phyloP scores from a whole-genome alignment of 37 sponge, comb jelly and placozoan species.

The Mnemiopsis leidyi region DNA sequence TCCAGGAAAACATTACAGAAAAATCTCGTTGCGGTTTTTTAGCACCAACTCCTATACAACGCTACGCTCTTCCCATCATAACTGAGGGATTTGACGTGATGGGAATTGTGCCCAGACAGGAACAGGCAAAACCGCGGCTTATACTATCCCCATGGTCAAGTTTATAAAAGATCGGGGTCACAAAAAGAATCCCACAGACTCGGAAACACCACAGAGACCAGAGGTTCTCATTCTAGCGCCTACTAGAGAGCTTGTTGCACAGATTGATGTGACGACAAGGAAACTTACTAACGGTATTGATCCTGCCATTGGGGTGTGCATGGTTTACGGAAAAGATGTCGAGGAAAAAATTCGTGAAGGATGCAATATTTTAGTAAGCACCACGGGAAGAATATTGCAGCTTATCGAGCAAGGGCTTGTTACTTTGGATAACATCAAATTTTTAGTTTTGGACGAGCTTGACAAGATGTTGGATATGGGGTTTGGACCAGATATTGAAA shows the following conservation, averaged over 20 bases:
- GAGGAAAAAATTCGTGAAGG: conserved; percentile 73
- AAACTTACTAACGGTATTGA: not conserved
- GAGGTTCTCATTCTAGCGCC: not conserved
- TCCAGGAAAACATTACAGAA: not conserved
- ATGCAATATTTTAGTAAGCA: conserved; percentile 83
- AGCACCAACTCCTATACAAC: not conserved
- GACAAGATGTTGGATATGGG: conserved; percentile 98
- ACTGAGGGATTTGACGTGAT: not conserved
- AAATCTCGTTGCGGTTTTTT: not conserved
- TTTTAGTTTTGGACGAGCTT: conserved; percentile 87
- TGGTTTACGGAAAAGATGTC: not conserved
- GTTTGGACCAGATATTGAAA: conserved; percentile 75
- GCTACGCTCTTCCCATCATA: not conserved
- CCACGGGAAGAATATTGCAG: conserved; percentile 85
- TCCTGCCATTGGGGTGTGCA: not conserved
- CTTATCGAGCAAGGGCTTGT: conserved; percentile 79
- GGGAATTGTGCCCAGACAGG: not conserved
- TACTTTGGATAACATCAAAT: conserved; percentile 66
- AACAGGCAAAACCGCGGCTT: not conserved
- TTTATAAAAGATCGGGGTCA: not conserved
- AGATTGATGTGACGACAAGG: not conserved
- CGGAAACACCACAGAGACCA: not conserved
- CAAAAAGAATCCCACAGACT: not conserved
- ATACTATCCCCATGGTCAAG: not conserved
- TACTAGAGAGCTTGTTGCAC: not conserved